Conservation (phyloP, 1,140 invertebrate species). For the Dendroctonus ponderosae region DNA sequence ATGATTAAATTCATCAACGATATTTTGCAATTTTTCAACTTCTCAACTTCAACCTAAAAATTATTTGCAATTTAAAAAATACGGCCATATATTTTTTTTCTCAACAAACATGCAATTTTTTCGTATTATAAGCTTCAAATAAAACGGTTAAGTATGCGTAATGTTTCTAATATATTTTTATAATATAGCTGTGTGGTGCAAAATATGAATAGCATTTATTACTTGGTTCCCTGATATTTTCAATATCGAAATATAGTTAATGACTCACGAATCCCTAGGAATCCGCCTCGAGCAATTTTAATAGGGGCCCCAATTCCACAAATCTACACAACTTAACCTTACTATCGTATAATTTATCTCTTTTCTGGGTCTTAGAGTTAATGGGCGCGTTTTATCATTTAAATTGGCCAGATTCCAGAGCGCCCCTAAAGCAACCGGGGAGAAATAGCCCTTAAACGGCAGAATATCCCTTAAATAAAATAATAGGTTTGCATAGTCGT, state of each 20-base stretch:
- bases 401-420: constrained; percentile 33
- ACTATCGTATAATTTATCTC: constrained; percentile 29
- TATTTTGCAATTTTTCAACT: no score
- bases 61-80: no score
- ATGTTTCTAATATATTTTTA: no score
- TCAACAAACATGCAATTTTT: no score
- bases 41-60: no score
- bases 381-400: constrained; percentile 30
- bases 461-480: constrained; percentile 26
- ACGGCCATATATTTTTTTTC: no score
- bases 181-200: no score
- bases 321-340: constrained; percentile 30
- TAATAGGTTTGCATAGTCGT: constrained; percentile 13
- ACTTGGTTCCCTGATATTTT: no score
- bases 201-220: no score
- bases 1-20: no score
- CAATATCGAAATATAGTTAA: not conserved
- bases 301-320: constrained; percentile 11
- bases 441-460: constrained; percentile 24
- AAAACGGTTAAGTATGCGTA: no score
- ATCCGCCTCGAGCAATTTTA: constrained; percentile 8
- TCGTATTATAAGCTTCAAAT: no score
- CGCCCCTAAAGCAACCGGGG: not conserved
- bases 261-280: not conserved
- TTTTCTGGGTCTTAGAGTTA: constrained; percentile 32